phyloP scores from a whole-genome alignment of 2,113 vertebrate genomes.

The Upupa epops region DNA sequence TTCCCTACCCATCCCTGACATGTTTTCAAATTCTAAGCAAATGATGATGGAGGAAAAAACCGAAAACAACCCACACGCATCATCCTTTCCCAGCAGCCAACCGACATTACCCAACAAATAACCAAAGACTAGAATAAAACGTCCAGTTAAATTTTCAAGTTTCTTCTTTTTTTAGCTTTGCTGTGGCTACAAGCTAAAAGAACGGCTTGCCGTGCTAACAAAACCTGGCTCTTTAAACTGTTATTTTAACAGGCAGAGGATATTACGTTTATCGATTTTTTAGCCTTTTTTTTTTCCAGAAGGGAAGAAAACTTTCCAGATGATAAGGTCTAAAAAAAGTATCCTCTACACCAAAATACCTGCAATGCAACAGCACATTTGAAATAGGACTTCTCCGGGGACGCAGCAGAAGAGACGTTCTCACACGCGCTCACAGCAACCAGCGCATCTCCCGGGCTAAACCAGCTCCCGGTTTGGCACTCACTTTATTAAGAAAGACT shows the following conservation, averaged over 20 bases:
- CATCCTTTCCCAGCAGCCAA: neutral
- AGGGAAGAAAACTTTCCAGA: neutral
- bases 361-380: neutral
- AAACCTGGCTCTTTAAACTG: neutral
- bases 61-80: neutral
- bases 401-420: neutral
- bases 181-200: neutral
- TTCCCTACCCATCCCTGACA: neutral
- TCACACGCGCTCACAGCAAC: neutral
- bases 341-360: neutral
- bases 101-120: neutral
- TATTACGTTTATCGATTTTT: neutral
- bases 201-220: fast-evolving
- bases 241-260: neutral
- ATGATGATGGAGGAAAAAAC: neutral
- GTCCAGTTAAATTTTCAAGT: neutral
- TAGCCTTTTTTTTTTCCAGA: neutral
- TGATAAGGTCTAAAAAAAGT: neutral
- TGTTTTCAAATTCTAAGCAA: neutral
- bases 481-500: neutral
- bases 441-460: neutral
- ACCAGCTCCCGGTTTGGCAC: neutral
- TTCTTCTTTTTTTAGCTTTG: neutral
- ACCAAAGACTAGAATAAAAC: neutral
- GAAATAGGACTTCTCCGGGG: neutral